phyloP scores from a whole-genome alignment of 1,140 invertebrate genomes.

The Danaus melanippus region DNA sequence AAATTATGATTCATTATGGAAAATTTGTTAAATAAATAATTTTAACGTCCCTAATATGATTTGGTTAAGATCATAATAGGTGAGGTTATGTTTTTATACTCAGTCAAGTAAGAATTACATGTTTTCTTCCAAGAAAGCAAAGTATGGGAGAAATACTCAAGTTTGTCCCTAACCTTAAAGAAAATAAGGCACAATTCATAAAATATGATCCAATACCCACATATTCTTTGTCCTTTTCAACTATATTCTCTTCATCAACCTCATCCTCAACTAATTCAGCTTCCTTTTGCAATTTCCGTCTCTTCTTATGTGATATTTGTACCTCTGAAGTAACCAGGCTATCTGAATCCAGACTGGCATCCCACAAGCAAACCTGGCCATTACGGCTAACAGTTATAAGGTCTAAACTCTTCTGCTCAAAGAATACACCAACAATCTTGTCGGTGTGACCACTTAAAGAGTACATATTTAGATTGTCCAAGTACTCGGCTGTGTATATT shows the following conservation, averaged over 20 bases:
- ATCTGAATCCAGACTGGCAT: slow-evolving; percentile 81
- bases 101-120: too few species aligned
- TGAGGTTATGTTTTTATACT: too few species aligned
- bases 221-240: slow-evolving; percentile 65
- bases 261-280: slow-evolving; percentile 75
- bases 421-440: slow-evolving; percentile 87
- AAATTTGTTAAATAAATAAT: too few species aligned
- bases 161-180: too few species aligned
- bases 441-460: slow-evolving; percentile 88
- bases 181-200: neutral
- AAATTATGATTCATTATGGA: neutral
- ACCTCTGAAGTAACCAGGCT: slow-evolving; percentile 73
- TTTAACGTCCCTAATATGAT: too few species aligned
- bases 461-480: slow-evolving; percentile 81
- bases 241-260: slow-evolving; percentile 71
- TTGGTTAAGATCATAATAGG: too few species aligned
- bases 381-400: slow-evolving; percentile 82
- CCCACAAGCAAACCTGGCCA: slow-evolving; percentile 88
- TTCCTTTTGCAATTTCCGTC: slow-evolving; percentile 39
- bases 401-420: slow-evolving; percentile 89
- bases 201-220: slow-evolving; percentile 32
- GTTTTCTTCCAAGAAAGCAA: too few species aligned
- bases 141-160: too few species aligned
- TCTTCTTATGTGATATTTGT: slow-evolving; percentile 64
- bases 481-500: slow-evolving; percentile 83